Conservation (phyloP, 2,113 vertebrate species). For the Sylvilagus bachmani region DNA sequence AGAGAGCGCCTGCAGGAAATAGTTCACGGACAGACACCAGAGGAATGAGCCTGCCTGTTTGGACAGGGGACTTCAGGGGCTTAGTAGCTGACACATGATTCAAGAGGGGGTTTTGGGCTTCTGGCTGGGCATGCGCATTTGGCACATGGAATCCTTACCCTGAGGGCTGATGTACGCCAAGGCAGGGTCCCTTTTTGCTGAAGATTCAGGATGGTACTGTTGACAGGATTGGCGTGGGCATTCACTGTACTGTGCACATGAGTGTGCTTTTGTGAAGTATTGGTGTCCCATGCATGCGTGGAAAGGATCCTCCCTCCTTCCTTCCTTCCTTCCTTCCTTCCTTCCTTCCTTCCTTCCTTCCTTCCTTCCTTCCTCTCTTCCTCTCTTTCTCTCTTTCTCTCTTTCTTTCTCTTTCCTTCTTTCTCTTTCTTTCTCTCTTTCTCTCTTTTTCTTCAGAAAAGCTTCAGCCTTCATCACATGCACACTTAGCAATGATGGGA, state of each 20-base stretch:
- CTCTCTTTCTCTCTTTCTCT: no score
- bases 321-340: no score
- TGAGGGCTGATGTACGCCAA: neutral
- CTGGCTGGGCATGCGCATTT: neutral
- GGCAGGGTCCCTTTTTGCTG: rapidly evolving
- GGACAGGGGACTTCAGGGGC: no score
- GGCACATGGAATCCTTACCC: neutral
- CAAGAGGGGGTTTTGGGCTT: neutral
- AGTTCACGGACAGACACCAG: neutral
- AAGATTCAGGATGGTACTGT: neutral
- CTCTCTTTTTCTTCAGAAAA: neutral
- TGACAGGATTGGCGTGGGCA: neutral
- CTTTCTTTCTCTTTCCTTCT: no score
- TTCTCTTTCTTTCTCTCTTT: no score
- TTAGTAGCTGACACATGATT: neutral
- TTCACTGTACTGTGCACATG: neutral
- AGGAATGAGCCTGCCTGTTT: neutral
- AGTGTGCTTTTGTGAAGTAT: neutral
- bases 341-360: no score
- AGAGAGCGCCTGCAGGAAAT: neutral
- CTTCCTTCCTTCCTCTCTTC: no score
- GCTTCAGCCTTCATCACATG: neutral
- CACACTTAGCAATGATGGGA: neutral
- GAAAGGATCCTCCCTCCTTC: no score
- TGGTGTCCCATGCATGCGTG: neutral